Percentiles rank a stretch among this genome's conserved stretches.
These are phyloP conservation scores for Scleropages formosus DNA, from an alignment of 2,797 vertebrate species.

Conservation along the genomic window DNA sequence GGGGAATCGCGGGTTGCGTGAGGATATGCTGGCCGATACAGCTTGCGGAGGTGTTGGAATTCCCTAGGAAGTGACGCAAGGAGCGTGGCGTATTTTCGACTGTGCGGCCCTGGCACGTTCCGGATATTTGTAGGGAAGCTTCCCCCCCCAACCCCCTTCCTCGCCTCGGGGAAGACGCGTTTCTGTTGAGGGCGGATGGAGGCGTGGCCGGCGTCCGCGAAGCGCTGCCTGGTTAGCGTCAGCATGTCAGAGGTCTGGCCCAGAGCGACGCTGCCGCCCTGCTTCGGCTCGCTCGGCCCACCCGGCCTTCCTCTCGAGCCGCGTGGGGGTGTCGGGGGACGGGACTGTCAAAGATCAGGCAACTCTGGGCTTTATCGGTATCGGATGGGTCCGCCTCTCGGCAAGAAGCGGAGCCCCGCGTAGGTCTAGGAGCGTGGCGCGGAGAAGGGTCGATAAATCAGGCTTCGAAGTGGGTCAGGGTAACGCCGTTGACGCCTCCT, in stretches of 20 bases:
- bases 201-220: not conserved
- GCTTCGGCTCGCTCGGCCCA: too few relatives aligned
- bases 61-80: not conserved
- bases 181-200: not conserved
- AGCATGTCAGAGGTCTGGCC: not conserved
- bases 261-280: not conserved
- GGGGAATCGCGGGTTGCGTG: not conserved
- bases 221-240: not conserved
- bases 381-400: too few relatives aligned
- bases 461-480: too few relatives aligned
- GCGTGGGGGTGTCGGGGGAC: too few relatives aligned
- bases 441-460: too few relatives aligned
- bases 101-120: not conserved
- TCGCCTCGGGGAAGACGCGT: not conserved
- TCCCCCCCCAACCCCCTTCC: too few relatives aligned
- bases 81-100: not conserved
- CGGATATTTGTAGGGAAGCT: not conserved
- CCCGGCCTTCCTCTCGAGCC: too few relatives aligned
- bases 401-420: too few relatives aligned
- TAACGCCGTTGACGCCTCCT: too few relatives aligned
- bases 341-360: too few relatives aligned
- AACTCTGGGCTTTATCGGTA: too few relatives aligned
- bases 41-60: not conserved
- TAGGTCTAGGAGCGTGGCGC: too few relatives aligned
- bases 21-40: not conserved